Percentiles rank a stretch among this genome's conserved stretches.
These are phyloP conservation scores for Drusus annulatus DNA, from an alignment of 1,140 invertebrate species.

Conservation along the genomic window DNA sequence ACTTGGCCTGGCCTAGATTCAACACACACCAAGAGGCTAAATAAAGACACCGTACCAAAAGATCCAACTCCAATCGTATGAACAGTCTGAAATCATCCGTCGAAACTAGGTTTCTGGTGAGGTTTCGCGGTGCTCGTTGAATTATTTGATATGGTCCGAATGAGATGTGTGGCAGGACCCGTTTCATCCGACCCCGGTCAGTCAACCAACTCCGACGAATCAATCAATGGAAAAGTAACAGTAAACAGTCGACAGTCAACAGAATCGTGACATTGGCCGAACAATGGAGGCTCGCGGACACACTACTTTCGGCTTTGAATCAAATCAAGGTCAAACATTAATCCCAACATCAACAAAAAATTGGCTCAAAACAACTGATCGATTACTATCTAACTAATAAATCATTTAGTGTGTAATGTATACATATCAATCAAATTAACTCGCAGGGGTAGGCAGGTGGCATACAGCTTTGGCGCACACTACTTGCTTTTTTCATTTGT, in stretches of 20 bases:
- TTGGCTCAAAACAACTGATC: neutral
- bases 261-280: neutral
- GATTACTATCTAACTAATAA: neutral
- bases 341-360: neutral
- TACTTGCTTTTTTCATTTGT: too few relatives aligned
- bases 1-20: neutral
- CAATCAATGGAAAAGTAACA: conserved; percentile 28
- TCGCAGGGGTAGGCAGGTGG: too few relatives aligned
- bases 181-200: conserved; percentile 19
- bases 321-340: conserved; percentile 1
- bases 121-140: neutral
- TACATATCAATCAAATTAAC: too few relatives aligned
- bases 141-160: neutral
- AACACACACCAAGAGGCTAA: neutral
- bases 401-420: neutral
- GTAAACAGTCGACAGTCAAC: conserved; percentile 4
- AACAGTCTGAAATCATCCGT: neutral
- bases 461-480: too few relatives aligned
- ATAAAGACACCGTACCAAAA: neutral
- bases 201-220: conserved; percentile 8
- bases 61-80: neutral
- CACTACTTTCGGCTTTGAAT: neutral
- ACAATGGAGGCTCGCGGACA: neutral
- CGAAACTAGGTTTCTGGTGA: conserved; percentile 8
- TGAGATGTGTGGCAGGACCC: conserved; percentile 9